phyloP scores from a whole-genome alignment of 2,888 invertebrate species.

The Athrips mouffetella region DNA sequence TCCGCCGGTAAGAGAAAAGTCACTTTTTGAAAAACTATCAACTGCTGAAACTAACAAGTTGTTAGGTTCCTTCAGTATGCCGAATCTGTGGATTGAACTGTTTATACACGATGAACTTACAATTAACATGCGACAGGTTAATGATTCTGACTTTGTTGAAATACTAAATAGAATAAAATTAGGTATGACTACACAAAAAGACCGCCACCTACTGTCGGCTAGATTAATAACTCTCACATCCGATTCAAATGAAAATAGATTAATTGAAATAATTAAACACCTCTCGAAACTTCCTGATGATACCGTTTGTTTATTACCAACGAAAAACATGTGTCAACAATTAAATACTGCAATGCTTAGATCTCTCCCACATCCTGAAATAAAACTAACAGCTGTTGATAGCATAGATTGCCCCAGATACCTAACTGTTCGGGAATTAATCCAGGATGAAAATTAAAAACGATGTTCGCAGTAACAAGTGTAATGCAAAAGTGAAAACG shows the following conservation, averaged over 20 bases:
- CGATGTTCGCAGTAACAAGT: too few species aligned
- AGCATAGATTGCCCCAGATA: slow-evolving; percentile 18
- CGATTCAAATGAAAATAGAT: slow-evolving; percentile 21
- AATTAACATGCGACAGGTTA: slow-evolving; percentile 22
- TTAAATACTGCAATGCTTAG: slow-evolving; percentile 36
- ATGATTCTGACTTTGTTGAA: slow-evolving; percentile 31
- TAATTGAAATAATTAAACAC: slow-evolving; percentile 26
- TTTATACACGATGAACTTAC: too few species aligned
- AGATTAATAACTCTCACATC: slow-evolving; percentile 21
- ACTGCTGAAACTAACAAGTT: slow-evolving; percentile 27
- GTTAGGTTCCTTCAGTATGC: slow-evolving; percentile 25
- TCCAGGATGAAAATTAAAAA: too few species aligned
- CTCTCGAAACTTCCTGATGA: slow-evolving; percentile 26
- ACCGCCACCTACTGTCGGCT: slow-evolving; percentile 26
- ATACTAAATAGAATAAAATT: slow-evolving; percentile 34
- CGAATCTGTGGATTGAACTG: slow-evolving; percentile 35
- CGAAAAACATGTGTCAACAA: slow-evolving; percentile 34
- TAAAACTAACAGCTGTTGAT: slow-evolving; percentile 19
- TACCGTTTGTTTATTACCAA: slow-evolving; percentile 35
- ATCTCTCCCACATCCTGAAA: slow-evolving; percentile 8
- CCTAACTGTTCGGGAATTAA: too few species aligned
- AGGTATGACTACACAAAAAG: slow-evolving; percentile 21
- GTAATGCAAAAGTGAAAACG: too few species aligned
- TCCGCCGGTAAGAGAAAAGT: slow-evolving; percentile 34
- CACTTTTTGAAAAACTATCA: slow-evolving; percentile 30